Base-by-base conservation (phyloP, 2,113 vertebrate species). In the Actenoides lindsayi region DNA sequence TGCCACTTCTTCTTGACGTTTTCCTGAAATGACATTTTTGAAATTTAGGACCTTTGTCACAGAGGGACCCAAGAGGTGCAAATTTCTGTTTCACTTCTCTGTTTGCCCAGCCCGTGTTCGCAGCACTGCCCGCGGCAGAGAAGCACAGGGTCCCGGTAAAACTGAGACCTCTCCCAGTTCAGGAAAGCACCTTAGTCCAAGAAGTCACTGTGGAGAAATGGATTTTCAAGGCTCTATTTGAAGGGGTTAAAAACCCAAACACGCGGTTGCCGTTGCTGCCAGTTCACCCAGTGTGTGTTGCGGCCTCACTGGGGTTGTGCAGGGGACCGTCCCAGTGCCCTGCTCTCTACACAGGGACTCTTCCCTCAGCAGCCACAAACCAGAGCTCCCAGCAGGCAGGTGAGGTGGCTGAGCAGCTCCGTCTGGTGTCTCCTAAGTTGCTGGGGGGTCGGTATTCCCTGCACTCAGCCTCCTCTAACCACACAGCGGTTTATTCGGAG, bases 21-120 rank as follows among this genome's bases (percentile, higher is more conserved):
- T 73, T 89, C 80, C 89, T 85, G 89, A 95, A 79, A 51, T 65
- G 83, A 89, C 2, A 0, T 65, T 87, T 87, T 91, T 92, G 92
- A 84, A 89, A 41, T 91, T 51, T 44, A 25, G 92, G 91, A 82
- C 74, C 65, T 93, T 87, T 78, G 57, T 78, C 73, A 25, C 37
- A 46, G 28, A 64, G 39, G 35, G 69, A 84, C 57, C 80, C 28
- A 3, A 68, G 77, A 84, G 80, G 67, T 89, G 77, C 2, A 2
- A 21, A 73, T 87, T 91, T 83, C 69, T 77, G 42, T 96, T 95
- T 94, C 90, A 24, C 74, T 96, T 97, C 96, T 64, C 94, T 57
- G 8, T 82, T 87, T 86, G 82, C 46, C 82, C 20, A 1, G 5
- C 63, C 83, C 11, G 6, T 46, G 56, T 56, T 93, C 37, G 0